Base-by-base conservation (phyloP, 1,140 invertebrate genomes). In the Bombyx mandarina region DNA sequence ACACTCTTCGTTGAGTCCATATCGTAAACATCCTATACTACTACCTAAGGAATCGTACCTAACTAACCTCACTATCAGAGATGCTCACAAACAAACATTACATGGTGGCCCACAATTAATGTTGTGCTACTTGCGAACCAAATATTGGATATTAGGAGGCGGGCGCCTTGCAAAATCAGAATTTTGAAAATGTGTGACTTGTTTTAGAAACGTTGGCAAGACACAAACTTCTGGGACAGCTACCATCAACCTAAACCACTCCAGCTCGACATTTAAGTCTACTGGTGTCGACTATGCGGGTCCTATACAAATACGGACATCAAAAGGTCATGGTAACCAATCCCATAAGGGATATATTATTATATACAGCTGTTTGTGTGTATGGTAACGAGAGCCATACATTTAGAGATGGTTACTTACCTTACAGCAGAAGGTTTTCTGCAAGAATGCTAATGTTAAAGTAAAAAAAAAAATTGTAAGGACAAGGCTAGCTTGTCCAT, bases 261-360 rank as follows among this genome's bases (percentile, higher is more conserved):
- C 52, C 52, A 12, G 43, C 52, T 7, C 8, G 42, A 22, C 18
- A 56, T 63, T 67, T 53, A 64, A 53, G 50, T 46, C 48, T 8
- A 26, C 48, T 7, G 62, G 62, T n/a, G 62, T 70, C 8, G 62
- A 70, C 51, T 66, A 56, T 44, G 52, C 52, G 8, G 62, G 62
- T 18, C 62, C 60, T 4, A 46, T 69, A 8, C 60, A 63, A 45
- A 61, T 66, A 2, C 54, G 54, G 54, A 59, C 65, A 42, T 66
- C 67, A 8, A 56, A 61, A 48, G 67, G 60, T 6, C 42, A 64
- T 56, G 61, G 63, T 9, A 10, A 56, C 0, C 57, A 63, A 49
- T 65, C 56, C 4, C 63, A 57, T 55, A 64, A 69, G 46, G 60
- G 56, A 35, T 35, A 35, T 35, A 35, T 35, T n/a, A n/a, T 22